Conservation (phyloP, 1,140 invertebrate genomes). For the Neodiprion virginianus region DNA sequence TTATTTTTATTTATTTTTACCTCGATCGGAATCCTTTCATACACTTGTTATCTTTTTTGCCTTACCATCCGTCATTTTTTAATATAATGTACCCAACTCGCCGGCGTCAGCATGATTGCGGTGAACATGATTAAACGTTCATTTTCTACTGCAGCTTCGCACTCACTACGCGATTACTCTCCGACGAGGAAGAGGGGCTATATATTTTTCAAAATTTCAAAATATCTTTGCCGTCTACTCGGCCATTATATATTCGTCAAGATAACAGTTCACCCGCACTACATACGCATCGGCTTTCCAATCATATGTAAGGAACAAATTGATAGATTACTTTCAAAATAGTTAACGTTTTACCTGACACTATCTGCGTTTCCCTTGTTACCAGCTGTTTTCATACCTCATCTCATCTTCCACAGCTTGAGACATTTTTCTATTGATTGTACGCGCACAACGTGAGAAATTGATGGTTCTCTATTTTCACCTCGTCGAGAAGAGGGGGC, state of each 20-base stretch:
- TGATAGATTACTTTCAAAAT: background rate
- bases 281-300: background rate
- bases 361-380: background rate
- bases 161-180: background rate
- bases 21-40: background rate
- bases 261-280: background rate
- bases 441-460: no score
- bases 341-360: background rate
- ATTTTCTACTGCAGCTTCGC: background rate
- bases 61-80: background rate
- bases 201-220: background rate
- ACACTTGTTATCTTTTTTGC: background rate
- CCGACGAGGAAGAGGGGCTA: background rate
- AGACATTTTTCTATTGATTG: no score
- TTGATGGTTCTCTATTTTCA: no score
- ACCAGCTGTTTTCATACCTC: background rate
- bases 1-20: background rate
- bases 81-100: background rate
- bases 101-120: background rate
- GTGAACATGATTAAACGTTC: background rate
- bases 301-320: background rate
- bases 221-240: background rate
- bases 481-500: no score
- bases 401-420: background rate
- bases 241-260: background rate